Base-by-base conservation (phyloP, 2,888 invertebrate species). In the Neuroscelio doddi region DNA sequence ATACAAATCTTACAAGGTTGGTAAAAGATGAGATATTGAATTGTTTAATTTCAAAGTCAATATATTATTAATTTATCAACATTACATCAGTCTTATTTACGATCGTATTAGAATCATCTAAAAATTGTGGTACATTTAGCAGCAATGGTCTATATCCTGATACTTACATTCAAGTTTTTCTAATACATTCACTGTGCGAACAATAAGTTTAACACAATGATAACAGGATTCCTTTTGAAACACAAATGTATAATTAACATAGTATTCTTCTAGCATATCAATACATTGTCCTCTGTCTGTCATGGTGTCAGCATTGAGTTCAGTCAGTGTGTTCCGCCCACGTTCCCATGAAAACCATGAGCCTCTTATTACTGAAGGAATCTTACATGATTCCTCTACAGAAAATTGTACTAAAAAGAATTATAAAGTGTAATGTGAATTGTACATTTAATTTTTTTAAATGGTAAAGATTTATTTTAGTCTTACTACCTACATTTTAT, bases 291-390 rank as follows among this genome's bases (percentile, higher is more conserved):
- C 95, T 79, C 90, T 88, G 70, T 88, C 87, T 5, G 91, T 90
- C 93, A 96, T 94, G 34, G 89, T 88, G 58, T 89, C 90, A 0
- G 92, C 92, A 85, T 95, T 92, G 49, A 96, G 90, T 79, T 93
- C 92, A 0, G 95, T 95, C 41, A 91, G 87, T 0, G 94, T 94
- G 75, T 94, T 93, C 74, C 88, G 87, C 7, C 94, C 94, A 86
- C 90, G 91, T 87, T 96, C 96, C 88, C 94, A 92, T 1, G 95
- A 95, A 85, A 95, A 96, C 96, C 96, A 96, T 26, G 93, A 89
- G 61, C 95, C 96, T 75, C 94, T 88, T 44, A 96, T 84, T 39
- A 93, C 90, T 67, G 89, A 80, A 21, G 96, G 95, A 78, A 96
- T 93, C 17, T 88, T 87, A 81, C 95, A 95, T 1, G 12, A 46